A percentile compares a stretch with the other conserved stretches of the same genome.
These are phyloP conservation scores for Nautilus pompilius DNA, from an alignment of 1,140 invertebrate genomes.

Conservation along the genomic window DNA sequence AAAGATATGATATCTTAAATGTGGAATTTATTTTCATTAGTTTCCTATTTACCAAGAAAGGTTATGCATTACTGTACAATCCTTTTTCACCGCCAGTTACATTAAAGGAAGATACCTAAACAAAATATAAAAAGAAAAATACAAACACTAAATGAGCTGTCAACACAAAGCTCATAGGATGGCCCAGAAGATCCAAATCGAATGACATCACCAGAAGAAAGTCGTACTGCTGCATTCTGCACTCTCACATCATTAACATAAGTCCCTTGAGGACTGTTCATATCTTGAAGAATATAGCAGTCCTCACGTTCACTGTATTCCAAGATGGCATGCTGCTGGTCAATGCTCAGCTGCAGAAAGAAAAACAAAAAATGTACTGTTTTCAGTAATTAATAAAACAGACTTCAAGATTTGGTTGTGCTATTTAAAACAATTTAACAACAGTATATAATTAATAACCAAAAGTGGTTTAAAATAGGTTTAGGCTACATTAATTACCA, in stretches of 20 bases:
- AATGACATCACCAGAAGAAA: slow-evolving; percentile 50
- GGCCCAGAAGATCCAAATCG: slow-evolving; percentile 50
- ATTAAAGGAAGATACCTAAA: neutral
- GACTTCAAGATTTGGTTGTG: no score
- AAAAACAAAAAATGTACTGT: no score
- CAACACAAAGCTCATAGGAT: slow-evolving; percentile 43
- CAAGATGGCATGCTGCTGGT: slow-evolving; percentile 53
- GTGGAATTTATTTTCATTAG: neutral
- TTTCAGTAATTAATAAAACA: no score
- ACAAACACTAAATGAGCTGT: slow-evolving; percentile 14
- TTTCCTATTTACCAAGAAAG: neutral
- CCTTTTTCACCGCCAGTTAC: neutral
- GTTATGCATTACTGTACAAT: no score
- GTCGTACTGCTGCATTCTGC: slow-evolving; percentile 53
- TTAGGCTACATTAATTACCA: no score
- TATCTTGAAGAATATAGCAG: slow-evolving; percentile 52
- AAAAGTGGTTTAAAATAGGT: neutral
- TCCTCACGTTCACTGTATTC: slow-evolving; percentile 53
- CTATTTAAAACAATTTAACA: no score
- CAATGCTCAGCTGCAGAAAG: slow-evolving; percentile 40
- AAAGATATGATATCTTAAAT: no score
- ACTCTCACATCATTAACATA: slow-evolving; percentile 55
- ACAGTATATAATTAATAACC: neutral
- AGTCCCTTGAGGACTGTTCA: slow-evolving; percentile 53
- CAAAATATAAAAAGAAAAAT: neutral